A percentile compares a stretch with the other conserved stretches of the same genome.
Conservation (phyloP, 2,888 invertebrate species). For the Miltochrista miniata region DNA sequence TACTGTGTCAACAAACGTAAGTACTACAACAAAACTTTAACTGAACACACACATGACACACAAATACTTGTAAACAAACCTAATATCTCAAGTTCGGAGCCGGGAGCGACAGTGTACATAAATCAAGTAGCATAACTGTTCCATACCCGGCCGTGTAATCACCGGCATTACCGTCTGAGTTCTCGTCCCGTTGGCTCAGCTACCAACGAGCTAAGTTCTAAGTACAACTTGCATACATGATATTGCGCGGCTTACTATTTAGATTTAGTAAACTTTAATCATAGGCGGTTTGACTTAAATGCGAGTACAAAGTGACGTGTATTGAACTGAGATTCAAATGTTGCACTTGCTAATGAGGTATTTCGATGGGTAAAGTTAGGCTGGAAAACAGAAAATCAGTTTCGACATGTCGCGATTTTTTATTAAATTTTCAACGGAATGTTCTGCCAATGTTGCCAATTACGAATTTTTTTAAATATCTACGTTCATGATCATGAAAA, state of each 20-base stretch:
- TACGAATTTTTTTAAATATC: too few relatives aligned
- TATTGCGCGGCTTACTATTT: conserved; percentile 35
- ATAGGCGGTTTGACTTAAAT: too few relatives aligned
- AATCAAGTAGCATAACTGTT: conserved; percentile 6
- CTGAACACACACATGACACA: neutral
- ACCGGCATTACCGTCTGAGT: conserved; percentile 6
- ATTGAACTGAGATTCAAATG: too few relatives aligned
- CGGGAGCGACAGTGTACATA: conserved; percentile 2
- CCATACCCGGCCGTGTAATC: conserved; percentile 7
- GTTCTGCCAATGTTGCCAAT: too few relatives aligned
- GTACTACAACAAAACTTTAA: neutral
- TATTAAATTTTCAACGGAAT: too few relatives aligned
- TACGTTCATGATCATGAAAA: too few relatives aligned
- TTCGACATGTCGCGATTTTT: too few relatives aligned
- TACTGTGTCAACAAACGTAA: neutral
- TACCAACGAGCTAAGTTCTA: conserved; percentile 33
- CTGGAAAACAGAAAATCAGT: too few relatives aligned
- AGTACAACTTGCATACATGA: conserved; percentile 30
- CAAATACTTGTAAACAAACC: conserved; percentile 3
- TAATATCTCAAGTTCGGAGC: conserved; percentile 1
- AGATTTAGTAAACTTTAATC: too few relatives aligned
- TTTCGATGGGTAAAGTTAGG: too few relatives aligned
- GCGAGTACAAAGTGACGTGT: too few relatives aligned
- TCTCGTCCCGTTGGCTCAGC: conserved; percentile 15
- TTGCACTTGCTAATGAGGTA: too few relatives aligned